Conservation (phyloP, 2,797 vertebrate genomes). For the Rhinogobio ventralis region DNA sequence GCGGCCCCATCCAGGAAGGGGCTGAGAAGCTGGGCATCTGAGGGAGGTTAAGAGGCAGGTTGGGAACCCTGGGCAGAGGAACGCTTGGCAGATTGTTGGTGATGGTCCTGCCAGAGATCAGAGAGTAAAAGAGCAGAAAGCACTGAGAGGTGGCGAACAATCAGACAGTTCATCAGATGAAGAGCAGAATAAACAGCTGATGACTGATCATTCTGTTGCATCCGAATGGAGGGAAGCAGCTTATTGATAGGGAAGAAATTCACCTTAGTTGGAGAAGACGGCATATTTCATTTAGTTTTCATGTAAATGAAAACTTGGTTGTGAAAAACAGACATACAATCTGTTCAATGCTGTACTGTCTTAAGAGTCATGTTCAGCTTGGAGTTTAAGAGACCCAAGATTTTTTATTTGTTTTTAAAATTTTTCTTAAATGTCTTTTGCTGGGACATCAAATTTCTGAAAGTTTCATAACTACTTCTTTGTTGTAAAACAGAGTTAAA, state of each 20-base stretch:
- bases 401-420: background rate
- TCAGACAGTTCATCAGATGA: conserved; percentile 41
- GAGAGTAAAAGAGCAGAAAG: conserved; percentile 42
- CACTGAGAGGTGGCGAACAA: conserved; percentile 19
- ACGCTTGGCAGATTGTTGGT: conserved; percentile 96
- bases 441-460: background rate
- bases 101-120: conserved; percentile 85
- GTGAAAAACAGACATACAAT: background rate
- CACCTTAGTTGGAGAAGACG: background rate
- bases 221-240: conserved; percentile 1
- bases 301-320: background rate
- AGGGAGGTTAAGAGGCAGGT: conserved; percentile 92
- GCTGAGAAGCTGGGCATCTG: conserved; percentile 95
- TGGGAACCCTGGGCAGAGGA: conserved; percentile 96
- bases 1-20: conserved; percentile 93
- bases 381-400: no score
- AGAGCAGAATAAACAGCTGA: conserved; percentile 20
- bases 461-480: background rate
- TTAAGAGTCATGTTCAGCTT: background rate
- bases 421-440: background rate
- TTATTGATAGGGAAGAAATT: background rate
- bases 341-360: background rate
- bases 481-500: background rate
- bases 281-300: background rate
- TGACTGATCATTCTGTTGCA: background rate